Conservation (phyloP, 2,113 vertebrate species). For the Ceyx margarethae region DNA sequence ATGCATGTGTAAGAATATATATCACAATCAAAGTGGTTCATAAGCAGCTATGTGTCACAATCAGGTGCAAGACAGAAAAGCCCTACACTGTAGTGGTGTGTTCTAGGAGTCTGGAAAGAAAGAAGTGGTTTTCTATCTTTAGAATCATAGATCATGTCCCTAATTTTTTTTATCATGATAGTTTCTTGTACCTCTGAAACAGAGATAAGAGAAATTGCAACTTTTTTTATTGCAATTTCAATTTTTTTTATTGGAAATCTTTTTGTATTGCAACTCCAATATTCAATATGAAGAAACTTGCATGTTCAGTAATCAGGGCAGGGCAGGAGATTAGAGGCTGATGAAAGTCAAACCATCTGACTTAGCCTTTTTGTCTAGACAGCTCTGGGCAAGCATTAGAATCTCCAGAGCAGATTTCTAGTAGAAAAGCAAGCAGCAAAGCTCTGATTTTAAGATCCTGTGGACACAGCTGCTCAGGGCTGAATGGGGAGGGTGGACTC, state of each 20-base stretch:
- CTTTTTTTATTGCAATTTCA: too few species aligned
- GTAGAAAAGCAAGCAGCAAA: background rate
- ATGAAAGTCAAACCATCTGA: background rate
- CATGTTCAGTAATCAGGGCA: background rate
- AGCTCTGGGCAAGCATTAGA: background rate
- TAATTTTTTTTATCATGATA: background rate
- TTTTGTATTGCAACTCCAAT: background rate
- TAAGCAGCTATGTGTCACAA: slow-evolving; percentile 3
- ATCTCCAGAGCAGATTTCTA: background rate
- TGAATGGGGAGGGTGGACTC: background rate
- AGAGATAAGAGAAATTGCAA: too few species aligned
- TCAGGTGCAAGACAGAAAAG: background rate
- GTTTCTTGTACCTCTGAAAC: background rate
- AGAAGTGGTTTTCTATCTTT: background rate
- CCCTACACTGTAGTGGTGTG: background rate
- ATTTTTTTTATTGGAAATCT: too few species aligned
- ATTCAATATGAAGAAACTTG: background rate
- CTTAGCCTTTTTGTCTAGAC: background rate
- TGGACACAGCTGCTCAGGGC: background rate
- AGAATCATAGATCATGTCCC: background rate
- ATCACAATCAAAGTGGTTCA: background rate
- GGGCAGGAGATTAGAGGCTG: background rate
- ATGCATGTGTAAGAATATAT: too few species aligned
- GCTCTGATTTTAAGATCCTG: background rate
- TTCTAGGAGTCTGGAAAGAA: background rate